Conservation (phyloP, 1,140 invertebrate species). For the Drosophila quadrilineata region DNA sequence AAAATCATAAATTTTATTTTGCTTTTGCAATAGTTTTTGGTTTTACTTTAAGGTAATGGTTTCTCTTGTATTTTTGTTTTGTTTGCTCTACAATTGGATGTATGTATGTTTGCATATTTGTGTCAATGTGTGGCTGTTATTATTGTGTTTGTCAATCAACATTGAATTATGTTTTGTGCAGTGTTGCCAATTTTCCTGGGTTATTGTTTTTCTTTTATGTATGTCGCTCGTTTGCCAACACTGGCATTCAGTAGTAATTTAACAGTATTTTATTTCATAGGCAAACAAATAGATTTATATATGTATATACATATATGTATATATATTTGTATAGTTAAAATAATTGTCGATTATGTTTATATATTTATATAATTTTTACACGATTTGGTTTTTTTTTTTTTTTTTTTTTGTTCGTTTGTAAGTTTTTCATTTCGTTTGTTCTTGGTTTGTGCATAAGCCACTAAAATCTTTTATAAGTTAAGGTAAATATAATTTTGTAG, state of each 20-base stretch:
- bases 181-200: no score
- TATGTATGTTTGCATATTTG: constrained; percentile 6
- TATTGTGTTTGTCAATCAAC: no score
- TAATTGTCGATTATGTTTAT: no score
- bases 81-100: not conserved
- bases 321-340: not conserved
- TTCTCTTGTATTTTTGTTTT: not conserved
- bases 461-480: not conserved
- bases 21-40: not conserved
- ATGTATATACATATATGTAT: constrained; percentile 11
- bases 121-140: no score
- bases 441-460: not conserved
- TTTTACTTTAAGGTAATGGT: no score
- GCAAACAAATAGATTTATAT: constrained; percentile 1
- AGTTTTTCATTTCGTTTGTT: constrained; percentile 9
- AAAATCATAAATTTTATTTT: constrained; percentile 47
- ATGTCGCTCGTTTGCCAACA: constrained; percentile 16
- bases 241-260: constrained; percentile 18
- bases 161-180: no score
- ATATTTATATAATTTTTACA: constrained; percentile 18
- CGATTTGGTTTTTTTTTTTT: constrained; percentile 7
- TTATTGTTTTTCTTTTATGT: not conserved
- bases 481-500: not conserved
- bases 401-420: not conserved
- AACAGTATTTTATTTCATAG: constrained; percentile 22